Percentiles rank a stretch among this genome's conserved stretches.
Evolutionary conservation across 2,797 vertebrate species (phyloP).

Genomic region (Craterocephalus amniculus): DNA sequence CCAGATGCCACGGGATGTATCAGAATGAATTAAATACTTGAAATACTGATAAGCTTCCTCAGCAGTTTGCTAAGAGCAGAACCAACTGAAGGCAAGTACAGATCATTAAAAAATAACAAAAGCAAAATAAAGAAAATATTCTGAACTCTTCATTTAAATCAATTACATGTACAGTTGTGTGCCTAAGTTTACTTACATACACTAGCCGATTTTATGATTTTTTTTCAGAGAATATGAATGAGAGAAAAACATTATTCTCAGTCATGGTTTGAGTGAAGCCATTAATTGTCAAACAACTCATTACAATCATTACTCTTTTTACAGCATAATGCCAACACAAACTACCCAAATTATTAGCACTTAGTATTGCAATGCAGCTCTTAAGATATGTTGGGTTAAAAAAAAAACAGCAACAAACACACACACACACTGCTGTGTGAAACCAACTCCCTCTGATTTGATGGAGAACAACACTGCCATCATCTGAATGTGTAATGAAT

Average conservation of each 20-base stretch:
- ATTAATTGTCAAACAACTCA: no score
- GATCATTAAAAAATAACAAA: not conserved
- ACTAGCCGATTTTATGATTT: no score
- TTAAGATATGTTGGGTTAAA: no score
- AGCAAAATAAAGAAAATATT: not conserved
- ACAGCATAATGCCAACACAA: no score
- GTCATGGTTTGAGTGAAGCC: no score
- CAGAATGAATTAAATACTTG: not conserved
- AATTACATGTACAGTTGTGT: no score
- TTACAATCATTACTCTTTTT: no score
- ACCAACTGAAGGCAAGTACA: not conserved
- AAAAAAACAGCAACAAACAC: not conserved
- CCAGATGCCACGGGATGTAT: not conserved
- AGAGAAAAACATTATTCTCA: no score
- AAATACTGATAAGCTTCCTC: not conserved
- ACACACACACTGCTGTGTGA: no score
- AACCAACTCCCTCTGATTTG: not conserved
- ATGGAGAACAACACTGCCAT: slow-evolving; percentile 65
- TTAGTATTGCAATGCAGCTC: not conserved
- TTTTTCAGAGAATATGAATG: no score
- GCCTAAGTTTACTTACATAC: no score
- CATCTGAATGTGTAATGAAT: slow-evolving; percentile 48
- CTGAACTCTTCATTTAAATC: not conserved
- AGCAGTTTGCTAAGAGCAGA: not conserved
- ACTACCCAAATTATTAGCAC: not conserved